phyloP scores from a whole-genome alignment of 2,797 vertebrate genomes.

The Aotus griseimembra region DNA sequence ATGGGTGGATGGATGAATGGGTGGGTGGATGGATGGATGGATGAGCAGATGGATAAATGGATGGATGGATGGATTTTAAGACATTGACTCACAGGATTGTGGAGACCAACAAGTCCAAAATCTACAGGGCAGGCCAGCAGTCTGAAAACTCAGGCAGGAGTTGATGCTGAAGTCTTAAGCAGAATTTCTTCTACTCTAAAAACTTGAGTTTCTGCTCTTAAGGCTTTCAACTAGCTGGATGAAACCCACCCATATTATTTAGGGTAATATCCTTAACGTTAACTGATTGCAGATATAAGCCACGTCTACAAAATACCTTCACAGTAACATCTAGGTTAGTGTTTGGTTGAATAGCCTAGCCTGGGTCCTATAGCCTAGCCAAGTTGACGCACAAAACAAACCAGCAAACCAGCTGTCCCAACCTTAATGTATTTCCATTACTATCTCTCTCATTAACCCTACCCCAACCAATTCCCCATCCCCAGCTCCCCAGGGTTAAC shows the following conservation, averaged over 20 bases:
- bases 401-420: too few species aligned
- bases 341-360: not conserved
- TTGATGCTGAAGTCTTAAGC: not conserved
- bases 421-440: not conserved
- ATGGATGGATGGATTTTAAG: not conserved
- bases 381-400: not conserved
- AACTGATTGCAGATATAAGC: not conserved
- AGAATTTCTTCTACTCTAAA: not conserved
- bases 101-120: not conserved
- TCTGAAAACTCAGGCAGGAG: not conserved
- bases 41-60: too few species aligned
- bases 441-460: too few species aligned
- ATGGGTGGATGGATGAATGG: not conserved
- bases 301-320: not conserved
- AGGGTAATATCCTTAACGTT: not conserved
- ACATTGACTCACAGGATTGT: not conserved
- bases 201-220: not conserved
- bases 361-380: not conserved
- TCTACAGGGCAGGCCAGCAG: not conserved
- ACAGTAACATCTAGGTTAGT: not conserved
- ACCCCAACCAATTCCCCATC: not conserved
- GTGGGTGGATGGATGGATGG: not conserved
- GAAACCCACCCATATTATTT: not conserved
- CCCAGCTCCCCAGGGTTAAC: not conserved
- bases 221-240: not conserved